A percentile compares a stretch with the other conserved stretches of the same genome.
phyloP scores from a whole-genome alignment of 2,888 invertebrate genomes.

The Psylliodes chrysocephalus region DNA sequence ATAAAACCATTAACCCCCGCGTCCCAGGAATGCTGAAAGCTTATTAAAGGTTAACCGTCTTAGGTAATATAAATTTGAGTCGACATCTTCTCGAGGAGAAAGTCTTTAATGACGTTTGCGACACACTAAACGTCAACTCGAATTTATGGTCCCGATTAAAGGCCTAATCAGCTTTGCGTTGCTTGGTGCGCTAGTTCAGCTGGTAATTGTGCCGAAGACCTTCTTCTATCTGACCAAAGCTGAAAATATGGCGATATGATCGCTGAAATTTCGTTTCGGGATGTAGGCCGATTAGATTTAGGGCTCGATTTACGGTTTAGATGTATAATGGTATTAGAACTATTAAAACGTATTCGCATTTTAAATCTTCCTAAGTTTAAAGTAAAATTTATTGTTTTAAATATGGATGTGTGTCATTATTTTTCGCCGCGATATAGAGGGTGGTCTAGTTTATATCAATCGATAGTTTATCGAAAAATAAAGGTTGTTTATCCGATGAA shows the following conservation, averaged over 20 bases:
- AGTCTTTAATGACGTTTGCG: conserved; percentile 31
- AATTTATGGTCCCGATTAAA: conserved; percentile 27
- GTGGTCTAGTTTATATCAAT: no score
- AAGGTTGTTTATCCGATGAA: no score
- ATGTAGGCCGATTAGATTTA: background rate
- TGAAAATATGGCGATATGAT: conserved; percentile 17
- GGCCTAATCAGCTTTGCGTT: conserved; percentile 22
- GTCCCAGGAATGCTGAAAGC: conserved; percentile 20
- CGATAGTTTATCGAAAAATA: no score
- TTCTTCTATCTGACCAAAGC: conserved; percentile 22
- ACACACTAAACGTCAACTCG: conserved; percentile 26
- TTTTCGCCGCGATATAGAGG: no score
- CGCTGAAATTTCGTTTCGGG: background rate
- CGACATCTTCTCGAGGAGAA: conserved; percentile 20
- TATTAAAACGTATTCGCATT: no score
- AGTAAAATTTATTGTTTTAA: no score
- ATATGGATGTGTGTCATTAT: no score
- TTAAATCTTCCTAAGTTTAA: no score
- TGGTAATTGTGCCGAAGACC: conserved; percentile 20
- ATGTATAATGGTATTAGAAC: no score
- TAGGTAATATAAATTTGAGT: conserved; percentile 24
- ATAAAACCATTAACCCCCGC: conserved; percentile 21
- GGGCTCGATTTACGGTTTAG: no score
- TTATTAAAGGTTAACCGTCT: conserved; percentile 20
- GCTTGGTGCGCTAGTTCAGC: conserved; percentile 20